These are phyloP conservation scores for Chelon auratus DNA, from an alignment of 2,797 vertebrate species.

Conservation along the genomic window DNA sequence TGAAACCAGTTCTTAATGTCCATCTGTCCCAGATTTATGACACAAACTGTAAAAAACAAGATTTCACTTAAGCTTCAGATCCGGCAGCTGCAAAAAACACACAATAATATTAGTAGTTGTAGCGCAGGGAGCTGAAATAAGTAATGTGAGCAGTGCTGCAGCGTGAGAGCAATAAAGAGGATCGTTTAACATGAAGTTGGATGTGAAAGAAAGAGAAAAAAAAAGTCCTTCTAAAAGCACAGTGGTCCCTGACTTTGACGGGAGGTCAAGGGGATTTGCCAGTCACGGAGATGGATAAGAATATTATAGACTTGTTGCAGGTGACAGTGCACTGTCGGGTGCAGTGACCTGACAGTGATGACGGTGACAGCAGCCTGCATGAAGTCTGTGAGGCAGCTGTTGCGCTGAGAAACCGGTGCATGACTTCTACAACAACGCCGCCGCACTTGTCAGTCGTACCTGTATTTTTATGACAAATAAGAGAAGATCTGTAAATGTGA, in stretches of 20 bases:
- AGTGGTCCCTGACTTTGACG: background rate
- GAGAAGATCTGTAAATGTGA: background rate
- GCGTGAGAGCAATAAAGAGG: no score
- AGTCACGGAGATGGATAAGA: background rate
- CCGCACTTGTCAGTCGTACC: background rate
- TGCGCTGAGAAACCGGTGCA: background rate
- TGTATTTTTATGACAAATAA: background rate
- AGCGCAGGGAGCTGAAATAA: no score
- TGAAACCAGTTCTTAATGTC: no score
- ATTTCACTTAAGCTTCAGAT: no score
- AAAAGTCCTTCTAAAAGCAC: background rate
- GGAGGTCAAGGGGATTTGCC: background rate
- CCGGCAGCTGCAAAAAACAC: no score
- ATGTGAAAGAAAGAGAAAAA: background rate
- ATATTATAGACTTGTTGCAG: constrained; percentile 2
- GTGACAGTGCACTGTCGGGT: background rate
- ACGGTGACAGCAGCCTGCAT: background rate
- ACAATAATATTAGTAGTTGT: no score
- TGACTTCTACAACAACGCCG: background rate
- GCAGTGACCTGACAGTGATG: background rate
- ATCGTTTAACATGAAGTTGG: background rate
- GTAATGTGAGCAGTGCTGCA: no score
- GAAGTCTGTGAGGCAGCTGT: background rate
- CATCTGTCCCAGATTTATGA: no score
- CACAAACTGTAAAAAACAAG: no score